Base-by-base conservation (phyloP, 2,888 invertebrate genomes). In the Hartigia nigra region DNA sequence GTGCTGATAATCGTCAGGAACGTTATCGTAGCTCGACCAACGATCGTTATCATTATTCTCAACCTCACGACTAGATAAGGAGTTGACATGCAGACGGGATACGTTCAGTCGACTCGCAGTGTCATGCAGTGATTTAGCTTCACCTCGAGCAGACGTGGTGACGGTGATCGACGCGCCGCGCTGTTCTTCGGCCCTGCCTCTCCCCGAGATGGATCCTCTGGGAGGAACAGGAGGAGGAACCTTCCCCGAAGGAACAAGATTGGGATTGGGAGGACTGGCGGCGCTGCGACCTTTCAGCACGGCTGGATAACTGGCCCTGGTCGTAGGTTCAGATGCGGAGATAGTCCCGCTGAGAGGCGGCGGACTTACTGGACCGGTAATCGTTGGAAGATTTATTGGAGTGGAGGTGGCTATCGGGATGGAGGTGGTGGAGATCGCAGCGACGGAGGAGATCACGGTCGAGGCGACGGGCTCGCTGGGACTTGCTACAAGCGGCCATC, bases 151-250 rank as follows among this genome's bases (percentile, higher is more conserved):
- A 84, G 88, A 86, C 70, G 86, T 82, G 23, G 84, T 85, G 55
- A 87, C 83, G 37, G 83, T 83, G 79, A 84, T 80, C 35, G 78
- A 79, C 69, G 80, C 76, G 76, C 80, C 78, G 14, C 86, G 88
- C 70, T 87, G 87, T n/a, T 88, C 87, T 78, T 88, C 88, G 82
- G 84, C 80, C 81, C 79, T 87, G 79, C 77, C 77, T 79, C 75
- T 77, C 79, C 77, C 79, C 80, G 83, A 76, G 82, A 78, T 81
- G 35, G 84, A 82, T 12, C 83, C 84, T 79, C 87, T 88, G 79
- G 97, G 97, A 78, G 97, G 97, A 77, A 97, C 97, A 34, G 97
- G 97, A 78, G 97, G 97, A 72, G 97, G 97, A 70, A 97, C 95
- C 92, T 96, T 95, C 86, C 90, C 91, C 35, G 90, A 90, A 69